These are phyloP conservation scores for Aphodius sticticus DNA, from an alignment of 2,888 invertebrate genomes.

Conservation along the genomic window DNA sequence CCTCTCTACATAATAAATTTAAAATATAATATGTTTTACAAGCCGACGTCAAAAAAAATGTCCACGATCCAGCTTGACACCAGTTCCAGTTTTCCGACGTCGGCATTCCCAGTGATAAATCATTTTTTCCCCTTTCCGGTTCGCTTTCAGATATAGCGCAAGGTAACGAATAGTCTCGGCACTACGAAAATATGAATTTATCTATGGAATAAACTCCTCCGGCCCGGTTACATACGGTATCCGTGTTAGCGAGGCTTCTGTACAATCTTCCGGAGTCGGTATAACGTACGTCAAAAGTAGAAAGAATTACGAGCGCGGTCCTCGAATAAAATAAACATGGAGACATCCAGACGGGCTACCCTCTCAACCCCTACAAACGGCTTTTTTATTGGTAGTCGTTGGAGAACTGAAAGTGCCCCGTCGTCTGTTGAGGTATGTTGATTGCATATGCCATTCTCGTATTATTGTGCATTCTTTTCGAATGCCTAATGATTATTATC, in stretches of 20 bases:
- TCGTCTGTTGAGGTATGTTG: background rate
- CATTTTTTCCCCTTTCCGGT: slow-evolving; percentile 12
- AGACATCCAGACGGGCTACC: background rate
- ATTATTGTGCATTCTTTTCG: background rate
- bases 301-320: background rate
- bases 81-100: background rate
- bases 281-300: background rate
- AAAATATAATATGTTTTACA: background rate
- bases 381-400: slow-evolving; percentile 4
- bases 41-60: background rate
- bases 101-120: background rate
- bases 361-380: background rate
- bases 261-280: background rate
- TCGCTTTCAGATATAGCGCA: slow-evolving; percentile 18
- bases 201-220: slow-evolving; percentile 15
- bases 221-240: slow-evolving; percentile 19
- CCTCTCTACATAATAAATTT: background rate
- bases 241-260: background rate
- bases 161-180: slow-evolving; percentile 19
- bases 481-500: background rate
- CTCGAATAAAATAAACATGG: background rate
- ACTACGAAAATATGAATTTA: slow-evolving; percentile 25
- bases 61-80: background rate
- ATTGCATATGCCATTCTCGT: background rate
- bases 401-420: background rate